Base-by-base conservation (phyloP, 2,888 invertebrate genomes). In the Acleris holmiana region DNA sequence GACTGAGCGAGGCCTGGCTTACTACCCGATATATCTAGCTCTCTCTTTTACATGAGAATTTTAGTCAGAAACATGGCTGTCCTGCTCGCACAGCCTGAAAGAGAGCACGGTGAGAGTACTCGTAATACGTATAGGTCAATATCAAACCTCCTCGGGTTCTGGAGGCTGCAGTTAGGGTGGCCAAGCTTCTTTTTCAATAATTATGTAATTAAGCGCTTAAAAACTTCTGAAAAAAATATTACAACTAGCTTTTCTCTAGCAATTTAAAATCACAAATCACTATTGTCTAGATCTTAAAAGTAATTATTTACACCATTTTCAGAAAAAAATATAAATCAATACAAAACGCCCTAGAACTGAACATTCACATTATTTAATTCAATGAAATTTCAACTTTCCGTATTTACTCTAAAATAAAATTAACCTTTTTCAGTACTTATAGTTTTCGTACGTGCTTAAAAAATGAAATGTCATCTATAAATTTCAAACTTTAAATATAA, bases 81-180 rank as follows among this genome's bases (percentile, higher is more conserved):
- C 90, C 77, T 83, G 56, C 75, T 90, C 80, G 48, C 81, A 75
- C 89, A 73, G 72, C 79, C 86, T 87, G 85, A 89, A 88, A 90
- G 84, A 83, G 86, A 84, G 84, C 80, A 80, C 76, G 73, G 75
- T 68, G 83, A 86, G 85, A 86, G 84, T 87, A 81, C 86, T 90
- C 84, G 87, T 89, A 89, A 86, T 91, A 91, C 86, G 91, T 91
- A 91, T 91, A 91, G 91, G 91, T 91, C 91, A 91, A 91, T 91
- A 91, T 91, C 88, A 91, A 89, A 88, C 87, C 89, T 91, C 83
- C 89, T 89, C 89, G 89, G 90, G 86, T 83, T 84, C 89, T 85
- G 91, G 91, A 91, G 88, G 91, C 91, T 91, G 91, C 83, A 88
- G 84, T 84, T 90, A 87, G 85, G 88, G 86, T 88, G 80, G 64